phyloP scores from a whole-genome alignment of 2,113 vertebrate species.

The Gobio gobio region DNA sequence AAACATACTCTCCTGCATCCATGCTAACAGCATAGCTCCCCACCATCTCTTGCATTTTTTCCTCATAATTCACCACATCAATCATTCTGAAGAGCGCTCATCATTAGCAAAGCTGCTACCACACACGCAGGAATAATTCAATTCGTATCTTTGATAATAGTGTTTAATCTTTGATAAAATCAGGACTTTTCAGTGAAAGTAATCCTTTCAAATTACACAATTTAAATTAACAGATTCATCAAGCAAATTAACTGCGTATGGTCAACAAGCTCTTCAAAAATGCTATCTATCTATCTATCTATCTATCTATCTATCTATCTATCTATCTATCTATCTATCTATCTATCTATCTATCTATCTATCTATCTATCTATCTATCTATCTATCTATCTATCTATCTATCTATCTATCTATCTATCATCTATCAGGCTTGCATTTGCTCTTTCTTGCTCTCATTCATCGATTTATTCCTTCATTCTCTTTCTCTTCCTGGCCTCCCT shows the following conservation, averaged over 20 bases:
- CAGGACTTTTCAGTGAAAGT: background rate
- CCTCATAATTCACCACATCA: constrained; percentile 44
- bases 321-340: constrained; percentile 38
- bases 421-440: constrained; percentile 19
- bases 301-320: background rate
- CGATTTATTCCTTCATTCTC: constrained; percentile 44
- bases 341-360: background rate
- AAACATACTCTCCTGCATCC: constrained; percentile 19
- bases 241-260: constrained; percentile 16
- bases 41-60: background rate
- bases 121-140: constrained; percentile 18
- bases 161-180: constrained; percentile 22
- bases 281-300: background rate
- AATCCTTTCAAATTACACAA: background rate
- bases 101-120: constrained; percentile 19
- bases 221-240: background rate
- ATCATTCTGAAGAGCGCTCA: constrained; percentile 48
- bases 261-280: constrained; percentile 24
- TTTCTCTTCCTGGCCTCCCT: constrained; percentile 39
- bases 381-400: background rate
- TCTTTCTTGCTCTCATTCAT: constrained; percentile 53
- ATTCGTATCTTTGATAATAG: background rate
- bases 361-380: constrained; percentile 7
- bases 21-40: background rate
- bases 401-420: background rate